A percentile compares a stretch with the other conserved stretches of the same genome.
Conservation (phyloP, 2,888 invertebrate genomes). For the Tachina lurida region DNA sequence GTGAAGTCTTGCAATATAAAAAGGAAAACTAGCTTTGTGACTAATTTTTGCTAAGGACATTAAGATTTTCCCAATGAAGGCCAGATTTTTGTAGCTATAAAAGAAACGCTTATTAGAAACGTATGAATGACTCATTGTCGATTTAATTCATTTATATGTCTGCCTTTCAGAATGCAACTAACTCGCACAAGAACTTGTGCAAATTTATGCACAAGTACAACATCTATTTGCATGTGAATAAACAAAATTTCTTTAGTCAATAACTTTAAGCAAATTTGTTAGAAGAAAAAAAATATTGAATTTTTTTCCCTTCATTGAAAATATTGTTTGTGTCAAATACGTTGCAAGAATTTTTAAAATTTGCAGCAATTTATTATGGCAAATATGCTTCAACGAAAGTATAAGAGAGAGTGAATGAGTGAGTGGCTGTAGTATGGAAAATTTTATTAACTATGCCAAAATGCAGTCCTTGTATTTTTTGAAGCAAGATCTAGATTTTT, state of each 20-base stretch:
- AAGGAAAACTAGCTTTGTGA: neutral
- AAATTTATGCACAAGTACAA: slow-evolving; percentile 42
- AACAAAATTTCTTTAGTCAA: slow-evolving; percentile 28
- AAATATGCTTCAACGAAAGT: slow-evolving; percentile 2
- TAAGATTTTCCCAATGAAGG: too few species aligned
- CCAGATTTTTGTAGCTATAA: too few species aligned
- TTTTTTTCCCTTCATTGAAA: neutral
- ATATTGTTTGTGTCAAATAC: neutral
- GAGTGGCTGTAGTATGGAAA: neutral
- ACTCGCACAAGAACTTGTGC: slow-evolving; percentile 27
- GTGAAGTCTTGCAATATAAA: neutral
- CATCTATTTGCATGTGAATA: slow-evolving; percentile 23
- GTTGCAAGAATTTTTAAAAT: slow-evolving; percentile 2
- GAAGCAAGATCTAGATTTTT: neutral
- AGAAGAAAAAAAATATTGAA: neutral
- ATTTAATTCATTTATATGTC: slow-evolving; percentile 2
- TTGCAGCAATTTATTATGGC: neutral
- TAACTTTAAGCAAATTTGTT: slow-evolving; percentile 22
- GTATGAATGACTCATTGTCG: neutral
- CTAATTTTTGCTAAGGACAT: too few species aligned
- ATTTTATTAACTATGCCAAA: slow-evolving; percentile 10
- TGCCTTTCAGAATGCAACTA: neutral
- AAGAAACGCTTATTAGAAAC: neutral
- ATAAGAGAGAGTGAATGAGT: neutral
- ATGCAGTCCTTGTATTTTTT: neutral